These are phyloP conservation scores for Condylura cristata DNA, from an alignment of 2,113 vertebrate species.

Conservation along the genomic window DNA sequence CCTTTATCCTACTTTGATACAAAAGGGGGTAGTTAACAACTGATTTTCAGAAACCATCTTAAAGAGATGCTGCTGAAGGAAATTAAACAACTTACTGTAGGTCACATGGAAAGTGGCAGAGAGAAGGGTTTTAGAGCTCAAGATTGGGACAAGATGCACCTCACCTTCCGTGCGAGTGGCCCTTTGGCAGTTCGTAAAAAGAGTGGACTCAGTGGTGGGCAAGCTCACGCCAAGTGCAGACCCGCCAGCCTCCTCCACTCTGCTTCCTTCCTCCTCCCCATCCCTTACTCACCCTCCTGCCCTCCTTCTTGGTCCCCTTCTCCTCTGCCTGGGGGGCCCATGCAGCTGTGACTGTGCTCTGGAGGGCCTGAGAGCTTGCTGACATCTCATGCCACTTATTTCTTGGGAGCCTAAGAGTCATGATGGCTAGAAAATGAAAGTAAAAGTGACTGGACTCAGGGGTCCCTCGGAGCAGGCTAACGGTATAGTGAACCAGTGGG, in stretches of 20 bases:
- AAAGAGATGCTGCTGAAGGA: background rate
- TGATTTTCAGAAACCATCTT: background rate
- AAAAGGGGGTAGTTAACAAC: background rate
- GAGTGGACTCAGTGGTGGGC: background rate
- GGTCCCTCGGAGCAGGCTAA: background rate
- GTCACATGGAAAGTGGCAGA: background rate
- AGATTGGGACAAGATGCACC: background rate
- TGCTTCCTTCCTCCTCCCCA: background rate
- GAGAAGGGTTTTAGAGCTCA: background rate
- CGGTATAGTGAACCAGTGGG: background rate
- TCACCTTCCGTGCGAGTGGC: background rate
- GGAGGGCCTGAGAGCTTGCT: background rate
- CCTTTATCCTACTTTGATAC: conserved; percentile 11
- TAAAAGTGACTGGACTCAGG: conserved; percentile 32
- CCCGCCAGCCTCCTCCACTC: background rate
- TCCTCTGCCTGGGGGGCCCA: background rate
- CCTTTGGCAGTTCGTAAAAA: background rate
- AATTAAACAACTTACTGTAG: background rate
- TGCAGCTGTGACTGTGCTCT: background rate
- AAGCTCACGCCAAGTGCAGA: background rate
- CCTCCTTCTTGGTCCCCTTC: background rate
- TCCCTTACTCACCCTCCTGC: background rate
- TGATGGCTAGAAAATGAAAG: conserved; percentile 62
- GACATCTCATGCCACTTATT: conserved; percentile 15
- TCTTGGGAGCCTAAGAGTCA: conserved; percentile 27